Conservation (phyloP, 2,113 vertebrate genomes). For the Muntiacus reevesi region DNA sequence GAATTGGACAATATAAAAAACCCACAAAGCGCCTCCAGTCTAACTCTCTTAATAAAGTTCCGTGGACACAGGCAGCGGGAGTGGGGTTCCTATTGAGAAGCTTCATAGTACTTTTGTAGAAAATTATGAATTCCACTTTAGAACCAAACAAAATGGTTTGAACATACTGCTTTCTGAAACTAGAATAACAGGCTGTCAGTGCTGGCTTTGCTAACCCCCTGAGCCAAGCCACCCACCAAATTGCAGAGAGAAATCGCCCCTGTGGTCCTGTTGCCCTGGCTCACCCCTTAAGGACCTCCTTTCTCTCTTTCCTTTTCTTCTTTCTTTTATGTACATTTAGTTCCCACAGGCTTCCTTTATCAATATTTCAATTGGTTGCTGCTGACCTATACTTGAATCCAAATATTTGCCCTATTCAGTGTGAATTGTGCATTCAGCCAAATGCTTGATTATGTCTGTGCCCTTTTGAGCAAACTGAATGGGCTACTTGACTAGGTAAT, state of each 20-base stretch:
- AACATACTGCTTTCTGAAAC: not conserved
- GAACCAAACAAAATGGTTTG: not conserved
- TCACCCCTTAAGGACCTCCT: slow-evolving; percentile 51
- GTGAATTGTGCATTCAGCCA: slow-evolving; percentile 70
- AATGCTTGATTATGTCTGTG: slow-evolving; percentile 70
- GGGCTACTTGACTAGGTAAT: slow-evolving; percentile 74
- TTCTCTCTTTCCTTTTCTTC: slow-evolving; percentile 6
- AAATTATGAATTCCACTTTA: not conserved
- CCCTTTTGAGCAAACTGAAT: slow-evolving; percentile 71
- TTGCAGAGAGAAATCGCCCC: not conserved
- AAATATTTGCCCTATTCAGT: slow-evolving; percentile 82
- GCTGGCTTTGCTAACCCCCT: not conserved
- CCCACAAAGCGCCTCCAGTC: not conserved
- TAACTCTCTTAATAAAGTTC: slow-evolving; percentile 5
- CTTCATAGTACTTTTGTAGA: not conserved
- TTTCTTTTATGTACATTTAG: slow-evolving; percentile 73
- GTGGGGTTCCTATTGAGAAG: not conserved
- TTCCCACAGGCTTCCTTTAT: slow-evolving; percentile 81
- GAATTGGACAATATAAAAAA: not conserved
- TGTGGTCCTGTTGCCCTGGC: not conserved
- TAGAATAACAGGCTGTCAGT: not conserved
- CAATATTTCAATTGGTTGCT: slow-evolving; percentile 72
- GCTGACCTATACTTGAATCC: slow-evolving; percentile 78
- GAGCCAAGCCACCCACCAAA: not conserved
- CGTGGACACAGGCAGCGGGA: not conserved